These are phyloP conservation scores for Drosophila bunnanda DNA, from an alignment of 2,888 invertebrate species.

Conservation along the genomic window DNA sequence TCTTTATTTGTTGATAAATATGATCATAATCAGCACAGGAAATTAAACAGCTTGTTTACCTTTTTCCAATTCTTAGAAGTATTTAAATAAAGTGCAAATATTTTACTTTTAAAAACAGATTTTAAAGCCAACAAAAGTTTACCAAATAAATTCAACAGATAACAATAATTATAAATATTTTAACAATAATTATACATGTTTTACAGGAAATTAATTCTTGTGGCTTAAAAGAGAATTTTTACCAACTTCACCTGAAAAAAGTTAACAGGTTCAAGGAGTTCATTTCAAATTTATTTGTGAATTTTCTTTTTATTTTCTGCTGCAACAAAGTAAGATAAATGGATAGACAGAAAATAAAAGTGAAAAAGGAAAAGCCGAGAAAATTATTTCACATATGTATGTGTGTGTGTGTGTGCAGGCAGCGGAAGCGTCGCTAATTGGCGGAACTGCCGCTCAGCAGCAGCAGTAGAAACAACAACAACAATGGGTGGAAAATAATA, in stretches of 20 bases:
- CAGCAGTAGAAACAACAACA: conserved; percentile 45
- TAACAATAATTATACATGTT: too few relatives aligned
- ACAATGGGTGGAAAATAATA: conserved; percentile 44
- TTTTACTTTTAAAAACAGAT: too few relatives aligned
- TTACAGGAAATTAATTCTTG: neutral
- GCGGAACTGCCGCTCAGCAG: conserved; percentile 69
- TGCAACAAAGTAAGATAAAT: conserved; percentile 35
- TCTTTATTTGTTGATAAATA: neutral
- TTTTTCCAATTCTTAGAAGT: neutral
- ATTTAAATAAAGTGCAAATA: neutral
- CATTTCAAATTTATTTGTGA: conserved; percentile 28
- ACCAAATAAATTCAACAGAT: neutral
- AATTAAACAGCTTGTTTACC: neutral
- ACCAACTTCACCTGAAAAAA: neutral
- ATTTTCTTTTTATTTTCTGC: conserved; percentile 26
- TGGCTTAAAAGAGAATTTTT: neutral
- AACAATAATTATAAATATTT: neutral
- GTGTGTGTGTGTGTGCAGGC: conserved; percentile 43
- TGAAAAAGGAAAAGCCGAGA: conserved; percentile 65
- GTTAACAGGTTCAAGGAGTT: neutral
- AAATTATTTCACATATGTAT: conserved; percentile 52
- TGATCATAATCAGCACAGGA: neutral
- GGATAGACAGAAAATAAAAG: conserved; percentile 17
- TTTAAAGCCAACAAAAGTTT: neutral
- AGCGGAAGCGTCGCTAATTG: conserved; percentile 79